Base-by-base conservation (phyloP, 2,888 invertebrate genomes). In the Phrixothrix hirtus region DNA sequence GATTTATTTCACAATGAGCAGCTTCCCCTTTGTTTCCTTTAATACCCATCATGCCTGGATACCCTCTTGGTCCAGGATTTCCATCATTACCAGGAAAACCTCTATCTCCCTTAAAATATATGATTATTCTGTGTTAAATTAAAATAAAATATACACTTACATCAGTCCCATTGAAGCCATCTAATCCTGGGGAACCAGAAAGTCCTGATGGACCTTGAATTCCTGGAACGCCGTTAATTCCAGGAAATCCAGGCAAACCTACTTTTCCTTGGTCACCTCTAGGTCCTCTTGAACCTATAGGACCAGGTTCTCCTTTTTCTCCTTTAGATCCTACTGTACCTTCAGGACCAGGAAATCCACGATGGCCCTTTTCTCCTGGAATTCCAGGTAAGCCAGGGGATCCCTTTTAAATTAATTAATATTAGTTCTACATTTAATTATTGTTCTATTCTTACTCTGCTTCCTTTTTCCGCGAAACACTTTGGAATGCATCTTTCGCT, bases 141-240 rank as follows among this genome's bases (percentile, higher is more conserved):
- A 13, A 38, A 32, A 26, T 14, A 29, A 17, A 46, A 45, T 7
- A 11, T 32, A 11, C 60, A 79, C 84, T 82, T 81, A 92, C 93
- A 75, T 94, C 94, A 43, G 94, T 92, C 68, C 97, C 97, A 69
- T 97, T 96, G 71, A 97, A 98, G 6, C 97, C 98, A 71, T 97
- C 95, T 65, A 88, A 78, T 41, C 97, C 97, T 29, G 90, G 86
- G 31, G 83, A 78, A 62, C 95, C 95, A n/a, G 89, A 80, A 0
- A 80, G 68, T 38, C 95, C 91, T 0, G 81, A 64, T 46, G 80
- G 80, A 21, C 91, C 91, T 69, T 81, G 83, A 52, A 82, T 70
- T 51, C 90, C 90, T 12, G 86, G 88, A 55, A 87, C 78, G 36
- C 90, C 90, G 64, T 84, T 81, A 53, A 84, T 82, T 56, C 92